These are phyloP conservation scores for Sisor rabdophorus DNA, from an alignment of 2,113 vertebrate genomes.

Conservation along the genomic window DNA sequence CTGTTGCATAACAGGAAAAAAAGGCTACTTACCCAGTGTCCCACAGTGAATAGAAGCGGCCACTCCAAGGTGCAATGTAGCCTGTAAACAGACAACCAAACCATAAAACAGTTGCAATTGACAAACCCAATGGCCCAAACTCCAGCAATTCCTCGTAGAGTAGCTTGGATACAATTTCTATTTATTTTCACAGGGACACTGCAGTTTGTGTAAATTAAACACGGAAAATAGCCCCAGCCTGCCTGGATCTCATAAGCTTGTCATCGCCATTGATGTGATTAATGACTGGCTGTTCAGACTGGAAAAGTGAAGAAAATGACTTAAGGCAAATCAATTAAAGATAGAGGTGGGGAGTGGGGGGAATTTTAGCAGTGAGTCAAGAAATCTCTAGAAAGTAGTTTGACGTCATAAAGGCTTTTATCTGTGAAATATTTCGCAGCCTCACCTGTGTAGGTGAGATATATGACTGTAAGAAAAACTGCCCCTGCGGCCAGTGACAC, in stretches of 20 bases:
- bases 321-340: background rate
- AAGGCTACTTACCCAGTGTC: slow-evolving; percentile 87
- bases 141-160: slow-evolving; percentile 3
- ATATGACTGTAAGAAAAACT: slow-evolving; percentile 85
- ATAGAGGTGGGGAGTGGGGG: no score
- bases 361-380: background rate
- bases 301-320: slow-evolving; percentile 35
- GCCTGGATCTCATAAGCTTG: slow-evolving; percentile 16
- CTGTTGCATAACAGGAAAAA: background rate
- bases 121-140: slow-evolving; percentile 24
- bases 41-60: slow-evolving; percentile 97
- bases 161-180: slow-evolving; percentile 36
- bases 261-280: slow-evolving; percentile 35
- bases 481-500: slow-evolving; percentile 80
- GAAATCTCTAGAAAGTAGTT: background rate
- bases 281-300: slow-evolving; percentile 32
- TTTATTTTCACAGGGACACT: no score
- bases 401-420: background rate
- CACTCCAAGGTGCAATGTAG: slow-evolving; percentile 98
- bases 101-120: slow-evolving; percentile 28
- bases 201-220: no score
- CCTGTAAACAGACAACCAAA: slow-evolving; percentile 65
- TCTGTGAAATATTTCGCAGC: slow-evolving; percentile 20
- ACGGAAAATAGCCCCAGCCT: no score
- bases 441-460: slow-evolving; percentile 85